Percentiles rank a stretch among this genome's conserved stretches.
Evolutionary conservation across 2,888 invertebrate genomes (phyloP).

Genomic region (Ryuthela nishihirai): DNA sequence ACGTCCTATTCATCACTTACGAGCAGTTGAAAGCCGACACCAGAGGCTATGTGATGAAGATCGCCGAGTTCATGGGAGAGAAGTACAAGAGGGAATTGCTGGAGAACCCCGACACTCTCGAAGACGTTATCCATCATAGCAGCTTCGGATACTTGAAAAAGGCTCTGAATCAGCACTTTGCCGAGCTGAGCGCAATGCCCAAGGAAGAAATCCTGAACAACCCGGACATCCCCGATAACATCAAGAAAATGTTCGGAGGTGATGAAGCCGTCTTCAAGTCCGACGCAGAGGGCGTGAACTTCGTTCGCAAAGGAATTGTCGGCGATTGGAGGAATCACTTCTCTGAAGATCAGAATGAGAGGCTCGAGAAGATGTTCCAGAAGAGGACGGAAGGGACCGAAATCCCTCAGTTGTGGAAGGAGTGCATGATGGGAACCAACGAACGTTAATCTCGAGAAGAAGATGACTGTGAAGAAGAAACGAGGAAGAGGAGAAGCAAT

Average conservation of each 20-base stretch:
- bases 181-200: conserved; percentile 5
- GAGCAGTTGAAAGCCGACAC: conserved; percentile 50
- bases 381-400: conserved; percentile 17
- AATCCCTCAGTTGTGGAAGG: conserved; percentile 1
- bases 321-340: conserved; percentile 79
- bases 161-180: not conserved
- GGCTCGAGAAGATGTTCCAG: conserved; percentile 58
- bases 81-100: too few relatives aligned
- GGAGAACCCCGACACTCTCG: too few relatives aligned
- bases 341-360: conserved; percentile 64
- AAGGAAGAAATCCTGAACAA: conserved; percentile 10
- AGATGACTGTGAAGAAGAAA: too few relatives aligned
- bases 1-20: conserved; percentile 50
- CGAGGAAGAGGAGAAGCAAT: too few relatives aligned
- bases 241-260: not conserved
- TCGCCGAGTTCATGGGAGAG: conserved; percentile 41
- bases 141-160: conserved; percentile 27
- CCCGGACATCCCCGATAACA: conserved; percentile 11
- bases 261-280: not conserved
- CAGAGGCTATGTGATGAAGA: conserved; percentile 28
- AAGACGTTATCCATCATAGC: conserved; percentile 22
- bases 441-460: too few relatives aligned
- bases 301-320: conserved; percentile 54
- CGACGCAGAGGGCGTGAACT: not conserved
- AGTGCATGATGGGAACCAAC: too few relatives aligned